phyloP scores from a whole-genome alignment of 2,888 invertebrate species.

The Limnephilus rhombicus region DNA sequence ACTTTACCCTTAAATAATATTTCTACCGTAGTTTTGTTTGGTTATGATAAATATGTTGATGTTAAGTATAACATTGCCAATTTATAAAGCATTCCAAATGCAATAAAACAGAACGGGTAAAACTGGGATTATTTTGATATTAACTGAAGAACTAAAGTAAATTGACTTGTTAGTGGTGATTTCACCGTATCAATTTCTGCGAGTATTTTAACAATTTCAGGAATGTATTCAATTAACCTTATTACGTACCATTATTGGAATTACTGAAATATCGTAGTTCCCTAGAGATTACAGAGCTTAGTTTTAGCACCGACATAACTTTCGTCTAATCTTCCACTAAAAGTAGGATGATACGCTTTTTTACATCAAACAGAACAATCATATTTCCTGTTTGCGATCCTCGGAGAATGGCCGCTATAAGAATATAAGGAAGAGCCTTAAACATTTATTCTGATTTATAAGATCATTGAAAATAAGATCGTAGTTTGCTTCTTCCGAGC shows the following conservation, averaged over 20 bases:
- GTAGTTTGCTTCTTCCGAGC: slow-evolving; percentile 35
- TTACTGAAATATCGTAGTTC: slow-evolving; percentile 11
- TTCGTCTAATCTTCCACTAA: slow-evolving; percentile 19
- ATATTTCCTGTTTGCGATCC: slow-evolving; percentile 39
- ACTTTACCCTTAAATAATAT: too few species aligned
- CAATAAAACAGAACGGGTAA: too few species aligned
- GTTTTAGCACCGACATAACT: slow-evolving; percentile 43
- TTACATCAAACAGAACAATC: slow-evolving; percentile 41
- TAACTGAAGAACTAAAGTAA: too few species aligned
- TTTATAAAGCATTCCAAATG: too few species aligned
- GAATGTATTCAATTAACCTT: not conserved
- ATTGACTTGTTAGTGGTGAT: too few species aligned
- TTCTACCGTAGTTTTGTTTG: too few species aligned
- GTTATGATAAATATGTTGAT: too few species aligned
- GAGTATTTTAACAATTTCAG: not conserved
- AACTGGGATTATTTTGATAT: too few species aligned
- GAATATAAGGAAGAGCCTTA: slow-evolving; percentile 35
- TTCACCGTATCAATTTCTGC: too few species aligned
- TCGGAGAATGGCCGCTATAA: slow-evolving; percentile 13
- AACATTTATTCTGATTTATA: slow-evolving; percentile 53
- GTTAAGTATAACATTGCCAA: too few species aligned
- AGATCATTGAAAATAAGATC: slow-evolving; percentile 29
- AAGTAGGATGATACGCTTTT: slow-evolving; percentile 40
- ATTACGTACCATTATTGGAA: slow-evolving; percentile 15
- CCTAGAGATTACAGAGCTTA: slow-evolving; percentile 14